phyloP scores from a whole-genome alignment of 2,113 vertebrate species.

The Phaetusa simplex region DNA sequence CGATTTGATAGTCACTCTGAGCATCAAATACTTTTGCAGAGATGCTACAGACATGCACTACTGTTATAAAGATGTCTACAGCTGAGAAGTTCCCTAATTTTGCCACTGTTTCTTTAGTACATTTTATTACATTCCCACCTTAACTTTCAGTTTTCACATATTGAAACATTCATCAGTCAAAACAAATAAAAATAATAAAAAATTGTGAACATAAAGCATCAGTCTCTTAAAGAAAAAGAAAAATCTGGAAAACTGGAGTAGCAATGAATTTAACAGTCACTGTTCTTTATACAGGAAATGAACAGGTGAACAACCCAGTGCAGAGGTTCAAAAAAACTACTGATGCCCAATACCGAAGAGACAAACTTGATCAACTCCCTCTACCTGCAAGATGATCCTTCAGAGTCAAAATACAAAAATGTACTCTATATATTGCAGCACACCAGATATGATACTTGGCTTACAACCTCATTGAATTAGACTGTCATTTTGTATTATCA shows the following conservation, averaged over 20 bases:
- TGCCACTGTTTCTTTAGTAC: background rate
- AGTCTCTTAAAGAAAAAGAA: background rate
- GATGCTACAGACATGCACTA: background rate
- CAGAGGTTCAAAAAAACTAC: background rate
- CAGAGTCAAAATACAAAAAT: background rate
- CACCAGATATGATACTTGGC: background rate
- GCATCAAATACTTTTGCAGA: background rate
- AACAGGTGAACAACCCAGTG: background rate
- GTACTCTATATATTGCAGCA: background rate
- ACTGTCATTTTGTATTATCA: background rate
- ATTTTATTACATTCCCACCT: background rate
- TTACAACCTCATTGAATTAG: background rate
- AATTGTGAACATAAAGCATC: background rate
- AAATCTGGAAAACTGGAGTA: background rate
- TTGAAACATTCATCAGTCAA: background rate
- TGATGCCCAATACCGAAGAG: background rate
- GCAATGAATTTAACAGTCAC: background rate
- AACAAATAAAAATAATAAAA: background rate
- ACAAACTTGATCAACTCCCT: background rate
- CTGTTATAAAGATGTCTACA: background rate
- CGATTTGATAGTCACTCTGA: background rate
- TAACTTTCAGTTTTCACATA: background rate
- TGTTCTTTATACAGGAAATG: background rate
- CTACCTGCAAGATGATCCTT: background rate
- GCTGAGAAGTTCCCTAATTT: background rate